Evolutionary conservation across 2,797 vertebrate species (phyloP), one percentile per base, ranked within the genome.

Genomic region (Danionella dracula): DNA sequence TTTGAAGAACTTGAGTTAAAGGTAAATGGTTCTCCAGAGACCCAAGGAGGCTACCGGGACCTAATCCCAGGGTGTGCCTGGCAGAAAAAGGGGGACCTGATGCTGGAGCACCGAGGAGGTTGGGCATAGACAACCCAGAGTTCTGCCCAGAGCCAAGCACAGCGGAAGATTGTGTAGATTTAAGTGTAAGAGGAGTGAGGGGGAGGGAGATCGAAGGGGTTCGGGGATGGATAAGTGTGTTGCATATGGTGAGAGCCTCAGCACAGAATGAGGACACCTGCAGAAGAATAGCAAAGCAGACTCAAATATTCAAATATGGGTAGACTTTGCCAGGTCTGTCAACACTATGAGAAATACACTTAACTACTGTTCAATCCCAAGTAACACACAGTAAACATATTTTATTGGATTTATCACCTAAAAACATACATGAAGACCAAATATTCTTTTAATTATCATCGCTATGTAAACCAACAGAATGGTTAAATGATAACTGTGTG

Each of bases 201-300:
- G 87, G 83, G 20, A 88, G 83, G 8, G 76, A 70, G 3, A 89
- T 82, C 31, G 92, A 90, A 29, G 91, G 90, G 8, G 82, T 84
- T 4, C 93, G 90, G 0, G 94, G 91, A 32, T 95, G 94, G 15
- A 92, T 88, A 8, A 96, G 75, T 19, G 90, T 78, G 54, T 91
- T 92, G 70, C 92, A 94, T 69, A 91, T 75, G 21, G 91, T 89
- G 67, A 93, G 68, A 0, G 94, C 92, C 77, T 96, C 93, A 0
- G 81, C 64, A 21, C 93, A 96, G 80, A 95, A 93, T 1, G 90
- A 84, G 0, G 94, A 93, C 5, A 96, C 93, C 94, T 95, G 64
- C 15, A 50, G 0, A 4, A 11, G n/a, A 12, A 17, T 2, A 35
- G 17, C 9, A 2, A 11, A 40, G 23, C 2, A 16, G 16, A 8